Evolutionary conservation across 2,888 invertebrate species (phyloP).

Genomic region (Spilarctia lutea): DNA sequence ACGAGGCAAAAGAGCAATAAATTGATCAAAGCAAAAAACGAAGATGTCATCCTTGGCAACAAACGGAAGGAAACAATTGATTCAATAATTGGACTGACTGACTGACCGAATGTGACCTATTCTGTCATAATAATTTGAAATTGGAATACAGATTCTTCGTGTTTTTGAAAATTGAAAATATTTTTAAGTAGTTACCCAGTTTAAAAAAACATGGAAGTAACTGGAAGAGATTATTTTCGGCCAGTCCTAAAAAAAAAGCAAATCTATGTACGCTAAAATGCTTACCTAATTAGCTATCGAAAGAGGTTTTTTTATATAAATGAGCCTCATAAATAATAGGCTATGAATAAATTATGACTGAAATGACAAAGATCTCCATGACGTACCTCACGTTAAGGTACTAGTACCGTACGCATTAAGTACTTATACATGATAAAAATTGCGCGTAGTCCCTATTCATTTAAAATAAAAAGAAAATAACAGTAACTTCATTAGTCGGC

Average conservation of each 20-base stretch:
- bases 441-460: not conserved
- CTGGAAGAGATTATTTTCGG: not conserved
- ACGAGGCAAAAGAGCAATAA: slow-evolving; percentile 43
- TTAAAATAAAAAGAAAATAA: not conserved
- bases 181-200: not conserved
- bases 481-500: not conserved
- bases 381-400: no score
- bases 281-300: no score
- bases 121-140: slow-evolving; percentile 31
- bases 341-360: no score
- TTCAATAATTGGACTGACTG: slow-evolving; percentile 62
- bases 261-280: no score
- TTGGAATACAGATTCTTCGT: not conserved
- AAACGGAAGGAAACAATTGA: slow-evolving; percentile 82
- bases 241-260: no score
- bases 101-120: slow-evolving; percentile 59
- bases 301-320: no score
- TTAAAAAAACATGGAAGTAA: no score
- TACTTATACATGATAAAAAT: not conserved
- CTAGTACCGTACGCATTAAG: no score
- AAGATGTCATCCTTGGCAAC: slow-evolving; percentile 52
- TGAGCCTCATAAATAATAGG: no score
- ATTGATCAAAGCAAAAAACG: slow-evolving; percentile 52
- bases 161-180: not conserved
- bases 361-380: no score